Base-by-base conservation (phyloP, 1,140 invertebrate genomes). In the Episyrphus balteatus region DNA sequence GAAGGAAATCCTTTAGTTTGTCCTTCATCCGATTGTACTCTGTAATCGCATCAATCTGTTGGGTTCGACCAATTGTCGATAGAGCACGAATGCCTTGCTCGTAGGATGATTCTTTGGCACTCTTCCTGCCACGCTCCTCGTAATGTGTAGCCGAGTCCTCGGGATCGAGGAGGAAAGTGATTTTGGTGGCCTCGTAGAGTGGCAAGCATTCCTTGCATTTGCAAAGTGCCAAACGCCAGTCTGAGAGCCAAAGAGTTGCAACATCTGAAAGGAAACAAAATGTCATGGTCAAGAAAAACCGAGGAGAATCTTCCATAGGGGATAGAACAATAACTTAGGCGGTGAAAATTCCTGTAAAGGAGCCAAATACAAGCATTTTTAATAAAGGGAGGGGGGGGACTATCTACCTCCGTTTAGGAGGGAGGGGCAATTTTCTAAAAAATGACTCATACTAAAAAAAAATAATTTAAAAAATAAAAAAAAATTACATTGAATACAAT, bases 1-100 rank as follows among this genome's bases (percentile, higher is more conserved):
- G 82, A 38, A 97, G 72, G 68, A 88, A 96, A 41, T 92, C 81
- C 52, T 80, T 80, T 18, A 96, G 69, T 52, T 85, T 80, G 41
- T 84, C 80, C 58, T 91, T 90, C 78, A 97, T 80, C 54, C 83
- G 83, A 66, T 92, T 92, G 62, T 88, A 92, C 46, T 83, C 87
- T 70, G 75, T 82, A 47, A 93, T 81, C 9, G 84, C 83, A 69
- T 89, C 88, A 44, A 93, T 78, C 68, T 92, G 81, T 54, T 85
- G 80, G n/a, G 88, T 80, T 52, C 83, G 77, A 56, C 84, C 84
- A 54, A 94, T 72, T 21, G 81, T 82, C 7, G 81, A 83, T 21
- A 90, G 70, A 11, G 84, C 84, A 55, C 81, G 73, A 59, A 88
- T 75, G 37, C 83, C 86, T 61, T 80, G 78, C 58, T 89, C 85